Base-by-base conservation (phyloP, 1,140 invertebrate species). In the Lerema accius region DNA sequence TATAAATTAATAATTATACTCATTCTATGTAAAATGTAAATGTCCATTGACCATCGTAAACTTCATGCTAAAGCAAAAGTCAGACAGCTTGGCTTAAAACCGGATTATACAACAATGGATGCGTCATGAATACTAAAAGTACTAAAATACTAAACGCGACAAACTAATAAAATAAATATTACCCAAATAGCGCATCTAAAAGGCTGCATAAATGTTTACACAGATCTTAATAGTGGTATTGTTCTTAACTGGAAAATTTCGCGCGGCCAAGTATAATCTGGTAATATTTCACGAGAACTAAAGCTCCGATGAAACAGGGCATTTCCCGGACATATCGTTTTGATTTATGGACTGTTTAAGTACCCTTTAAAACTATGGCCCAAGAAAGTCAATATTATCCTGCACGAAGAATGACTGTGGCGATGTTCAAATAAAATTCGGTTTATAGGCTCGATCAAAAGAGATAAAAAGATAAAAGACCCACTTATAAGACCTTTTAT, bases 261-360 rank as follows among this genome's bases (percentile, higher is more conserved):
- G 60, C 56, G 61, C 56, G 67, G 70, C 66, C 71, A 69, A 69
- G 73, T 74, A 84, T 87, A 82, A 84, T 79, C 76, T 73, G 72
- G 73, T 74, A 73, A 89, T 89, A 89, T 84, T 87, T 87, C 76
- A 89, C 69, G 26, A 65, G 45, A 71, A 79, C 71, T 78, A 76
- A 80, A 73, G 68, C 81, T 69, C 65, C 84, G 80, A 86, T 86
- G 84, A 89, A 86, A 87, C 78, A 78, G 76, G 82, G 83, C 72
- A 79, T 78, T 85, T 81, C 70, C 64, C 67, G 73, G 83, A 83
- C 84, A 82, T 87, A 87, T 89, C 84, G 76, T 58, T 79, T 78
- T 89, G 86, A 89, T 87, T 89, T 89, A 87, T 87, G 75, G 69
- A 86, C 78, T 85, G 75, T 81, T 79, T 84, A 87, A 87, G 82